Percentiles rank a stretch among this genome's conserved stretches.
phyloP scores from a whole-genome alignment of 2,797 vertebrate species.

The Erethizon dorsatum region DNA sequence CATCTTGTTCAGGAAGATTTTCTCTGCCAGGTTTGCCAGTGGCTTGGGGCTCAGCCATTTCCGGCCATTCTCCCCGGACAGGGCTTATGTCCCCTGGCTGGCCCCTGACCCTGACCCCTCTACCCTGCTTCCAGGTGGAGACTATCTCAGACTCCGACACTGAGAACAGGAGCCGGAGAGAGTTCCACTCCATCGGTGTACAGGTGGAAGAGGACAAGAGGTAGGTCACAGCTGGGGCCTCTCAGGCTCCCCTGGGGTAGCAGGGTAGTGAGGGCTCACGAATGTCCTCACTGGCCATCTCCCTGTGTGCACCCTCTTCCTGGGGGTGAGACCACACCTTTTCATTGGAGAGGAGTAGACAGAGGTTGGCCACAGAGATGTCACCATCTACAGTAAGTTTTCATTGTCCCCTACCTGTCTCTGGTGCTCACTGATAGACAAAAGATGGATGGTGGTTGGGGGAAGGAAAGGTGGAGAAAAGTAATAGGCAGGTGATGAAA shows the following conservation, averaged over 20 bases:
- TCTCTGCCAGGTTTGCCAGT: background rate
- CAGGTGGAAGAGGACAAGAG: conserved; percentile 99
- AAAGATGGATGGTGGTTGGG: background rate
- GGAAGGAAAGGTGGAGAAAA: background rate
- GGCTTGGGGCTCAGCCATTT: background rate
- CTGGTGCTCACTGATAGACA: background rate
- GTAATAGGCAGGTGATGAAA: conserved; percentile 6
- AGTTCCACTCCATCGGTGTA: conserved; percentile 98
- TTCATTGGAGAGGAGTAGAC: background rate
- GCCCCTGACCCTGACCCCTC: conserved; percentile 50
- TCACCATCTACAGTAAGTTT: background rate
- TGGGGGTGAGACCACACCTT: background rate
- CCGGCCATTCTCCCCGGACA: background rate
- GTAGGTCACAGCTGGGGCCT: conserved; percentile 84
- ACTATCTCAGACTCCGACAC: conserved; percentile 97
- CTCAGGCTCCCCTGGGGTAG: background rate
- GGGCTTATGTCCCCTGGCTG: background rate
- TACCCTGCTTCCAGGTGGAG: conserved; percentile 89
- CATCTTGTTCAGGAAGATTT: background rate
- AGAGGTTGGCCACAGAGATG: background rate
- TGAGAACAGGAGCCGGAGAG: conserved; percentile 95
- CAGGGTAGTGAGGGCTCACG: background rate
- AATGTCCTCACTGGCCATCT: background rate
- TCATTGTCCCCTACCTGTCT: background rate
- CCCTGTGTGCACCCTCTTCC: background rate